phyloP scores from a whole-genome alignment of 2,113 vertebrate genomes.

The Sylvietta virens region DNA sequence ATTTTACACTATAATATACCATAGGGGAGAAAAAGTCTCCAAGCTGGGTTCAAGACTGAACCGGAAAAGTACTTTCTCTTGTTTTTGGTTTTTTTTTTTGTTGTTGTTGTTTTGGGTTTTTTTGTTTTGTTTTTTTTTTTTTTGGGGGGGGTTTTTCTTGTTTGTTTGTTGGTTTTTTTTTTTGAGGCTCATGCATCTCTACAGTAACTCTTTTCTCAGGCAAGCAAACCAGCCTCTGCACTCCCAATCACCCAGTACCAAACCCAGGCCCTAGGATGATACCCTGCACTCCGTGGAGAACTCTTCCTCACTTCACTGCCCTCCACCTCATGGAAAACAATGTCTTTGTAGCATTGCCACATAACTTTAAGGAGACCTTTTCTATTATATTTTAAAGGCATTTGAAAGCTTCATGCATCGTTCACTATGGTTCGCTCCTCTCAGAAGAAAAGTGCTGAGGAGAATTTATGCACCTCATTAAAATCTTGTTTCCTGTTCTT shows the following conservation, averaged over 20 bases:
- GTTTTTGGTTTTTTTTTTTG: not conserved
- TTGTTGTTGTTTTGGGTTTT: too few species aligned
- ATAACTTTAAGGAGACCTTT: not conserved
- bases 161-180: too few species aligned
- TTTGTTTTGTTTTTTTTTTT: too few species aligned
- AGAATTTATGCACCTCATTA: not conserved
- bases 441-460: not conserved
- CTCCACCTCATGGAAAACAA: not conserved
- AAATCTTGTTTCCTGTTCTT: not conserved
- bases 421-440: not conserved
- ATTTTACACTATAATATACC: not conserved
- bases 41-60: not conserved
- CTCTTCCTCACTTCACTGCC: not conserved
- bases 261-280: not conserved
- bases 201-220: not conserved
- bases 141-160: too few species aligned
- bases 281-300: not conserved
- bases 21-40: not conserved
- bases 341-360: not conserved
- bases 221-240: not conserved
- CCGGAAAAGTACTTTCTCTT: not conserved
- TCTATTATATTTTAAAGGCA: not conserved
- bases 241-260: rapidly evolving
- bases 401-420: not conserved
- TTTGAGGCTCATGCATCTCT: not conserved